Evolutionary conservation across 92 coral and sea anemone species (phyloP).

Genomic region (Isaurus tuberculatus): DNA sequence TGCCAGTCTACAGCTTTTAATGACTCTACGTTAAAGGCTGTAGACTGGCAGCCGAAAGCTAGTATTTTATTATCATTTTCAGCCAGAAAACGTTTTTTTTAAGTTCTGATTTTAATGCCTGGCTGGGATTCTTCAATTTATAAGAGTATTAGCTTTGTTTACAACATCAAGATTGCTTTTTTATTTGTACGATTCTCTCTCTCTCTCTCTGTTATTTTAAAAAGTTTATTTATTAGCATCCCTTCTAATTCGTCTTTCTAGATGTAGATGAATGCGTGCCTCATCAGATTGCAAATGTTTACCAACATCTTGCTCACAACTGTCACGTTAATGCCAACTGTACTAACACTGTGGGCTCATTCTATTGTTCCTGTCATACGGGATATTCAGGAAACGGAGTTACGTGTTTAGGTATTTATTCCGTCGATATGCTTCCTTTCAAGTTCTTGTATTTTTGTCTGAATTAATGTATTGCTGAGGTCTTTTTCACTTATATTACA

Average conservation of each 20-base stretch:
- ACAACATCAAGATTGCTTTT: too few relatives aligned
- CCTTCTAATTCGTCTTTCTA: neutral
- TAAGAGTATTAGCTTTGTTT: too few relatives aligned
- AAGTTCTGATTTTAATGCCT: too few relatives aligned
- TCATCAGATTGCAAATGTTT: neutral
- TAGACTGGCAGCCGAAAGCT: too few relatives aligned
- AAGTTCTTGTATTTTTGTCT: neutral
- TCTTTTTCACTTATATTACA: neutral
- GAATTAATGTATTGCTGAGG: neutral
- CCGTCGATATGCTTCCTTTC: neutral
- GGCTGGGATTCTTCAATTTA: too few relatives aligned
- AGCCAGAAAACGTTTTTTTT: too few relatives aligned
- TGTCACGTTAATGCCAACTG: constrained; percentile 67
- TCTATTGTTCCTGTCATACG: constrained; percentile 64
- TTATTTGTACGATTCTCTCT: too few relatives aligned
- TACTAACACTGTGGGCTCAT: constrained; percentile 73
- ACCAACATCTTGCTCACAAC: constrained; percentile 51
- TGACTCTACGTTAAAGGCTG: too few relatives aligned
- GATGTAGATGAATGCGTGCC: constrained; percentile 22
- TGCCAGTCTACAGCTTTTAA: too few relatives aligned
- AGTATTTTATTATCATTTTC: too few relatives aligned
- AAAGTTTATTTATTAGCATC: neutral
- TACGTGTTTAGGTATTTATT: constrained; percentile 53
- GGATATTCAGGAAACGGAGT: constrained; percentile 76
- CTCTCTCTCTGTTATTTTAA: neutral